A percentile compares a stretch with the other conserved stretches of the same genome.
phyloP scores from a whole-genome alignment of 35 echinoderm and acorn worm genomes.

The Lytechinus pictus region DNA sequence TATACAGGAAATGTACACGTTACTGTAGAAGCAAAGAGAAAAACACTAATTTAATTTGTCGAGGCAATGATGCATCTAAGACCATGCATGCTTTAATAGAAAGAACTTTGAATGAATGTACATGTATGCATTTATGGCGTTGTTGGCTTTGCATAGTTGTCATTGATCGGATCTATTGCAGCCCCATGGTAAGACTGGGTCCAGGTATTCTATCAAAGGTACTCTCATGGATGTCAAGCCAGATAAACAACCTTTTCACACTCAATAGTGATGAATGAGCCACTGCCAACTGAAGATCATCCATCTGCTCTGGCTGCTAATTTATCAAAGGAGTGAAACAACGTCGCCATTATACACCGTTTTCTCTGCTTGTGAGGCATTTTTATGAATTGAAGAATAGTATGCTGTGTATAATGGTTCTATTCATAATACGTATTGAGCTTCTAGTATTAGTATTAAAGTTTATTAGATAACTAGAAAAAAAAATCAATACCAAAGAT shows the following conservation, averaged over 20 bases:
- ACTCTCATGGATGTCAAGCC: neutral
- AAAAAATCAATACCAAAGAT: too few species aligned
- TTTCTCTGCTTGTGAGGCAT: neutral
- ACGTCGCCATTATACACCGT: neutral
- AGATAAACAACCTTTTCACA: neutral
- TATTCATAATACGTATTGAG: too few species aligned
- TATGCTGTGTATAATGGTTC: neutral
- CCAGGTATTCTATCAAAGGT: neutral
- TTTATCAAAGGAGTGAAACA: neutral
- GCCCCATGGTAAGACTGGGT: too few species aligned
- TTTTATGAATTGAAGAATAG: neutral
- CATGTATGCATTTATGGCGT: too few species aligned
- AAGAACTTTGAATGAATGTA: too few species aligned
- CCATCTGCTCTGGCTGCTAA: neutral
- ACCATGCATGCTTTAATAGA: too few species aligned
- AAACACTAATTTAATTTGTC: too few species aligned
- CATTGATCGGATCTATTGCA: too few species aligned
- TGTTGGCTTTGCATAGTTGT: too few species aligned
- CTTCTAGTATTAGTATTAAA: neutral
- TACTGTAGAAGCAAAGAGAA: too few species aligned
- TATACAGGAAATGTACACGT: too few species aligned
- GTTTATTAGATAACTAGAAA: neutral
- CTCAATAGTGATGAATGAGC: neutral
- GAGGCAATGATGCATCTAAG: too few species aligned
- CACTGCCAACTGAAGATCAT: neutral